A percentile compares a stretch with the other conserved stretches of the same genome.
These are phyloP conservation scores for Tetranychus piercei DNA, from an alignment of 2,888 invertebrate species.

Conservation along the genomic window DNA sequence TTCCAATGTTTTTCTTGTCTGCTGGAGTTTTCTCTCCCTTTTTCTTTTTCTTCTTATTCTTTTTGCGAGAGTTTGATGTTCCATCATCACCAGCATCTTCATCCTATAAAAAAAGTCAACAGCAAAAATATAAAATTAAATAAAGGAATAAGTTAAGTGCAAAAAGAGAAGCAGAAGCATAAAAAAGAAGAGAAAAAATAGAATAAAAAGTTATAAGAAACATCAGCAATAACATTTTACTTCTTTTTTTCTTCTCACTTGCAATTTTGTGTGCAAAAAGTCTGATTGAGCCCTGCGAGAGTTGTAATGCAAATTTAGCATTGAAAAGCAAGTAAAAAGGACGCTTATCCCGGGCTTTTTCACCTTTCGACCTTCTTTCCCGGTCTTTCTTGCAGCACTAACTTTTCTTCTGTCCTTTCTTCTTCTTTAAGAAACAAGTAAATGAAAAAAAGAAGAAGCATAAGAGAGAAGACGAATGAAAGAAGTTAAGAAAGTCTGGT, in stretches of 20 bases:
- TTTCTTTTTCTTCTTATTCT: conserved; percentile 31
- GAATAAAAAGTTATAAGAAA: conserved; percentile 17
- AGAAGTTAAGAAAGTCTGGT: background rate
- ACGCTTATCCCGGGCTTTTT: too few relatives aligned
- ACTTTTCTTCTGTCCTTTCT: too few relatives aligned
- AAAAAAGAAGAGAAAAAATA: conserved; percentile 19
- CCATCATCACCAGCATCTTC: background rate
- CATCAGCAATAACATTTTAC: background rate
- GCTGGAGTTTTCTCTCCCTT: conserved; percentile 61
- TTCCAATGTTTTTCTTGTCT: conserved; percentile 66
- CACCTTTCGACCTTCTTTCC: too few relatives aligned
- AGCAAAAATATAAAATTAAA: background rate
- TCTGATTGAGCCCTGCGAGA: too few relatives aligned
- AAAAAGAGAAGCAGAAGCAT: background rate
- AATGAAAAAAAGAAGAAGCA: too few relatives aligned
- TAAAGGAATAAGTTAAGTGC: background rate
- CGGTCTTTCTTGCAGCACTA: too few relatives aligned
- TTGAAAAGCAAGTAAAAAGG: too few relatives aligned
- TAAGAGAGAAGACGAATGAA: too few relatives aligned
- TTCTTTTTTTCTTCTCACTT: too few relatives aligned
- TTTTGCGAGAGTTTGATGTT: background rate
- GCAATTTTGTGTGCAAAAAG: too few relatives aligned
- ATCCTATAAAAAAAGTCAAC: conserved; percentile 7
- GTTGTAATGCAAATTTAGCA: too few relatives aligned
- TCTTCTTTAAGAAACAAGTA: too few relatives aligned